A percentile compares a stretch with the other conserved stretches of the same genome.
Conservation (phyloP, 35 echinoderm and acorn worm genomes). For the Eucidaris tribuloides region DNA sequence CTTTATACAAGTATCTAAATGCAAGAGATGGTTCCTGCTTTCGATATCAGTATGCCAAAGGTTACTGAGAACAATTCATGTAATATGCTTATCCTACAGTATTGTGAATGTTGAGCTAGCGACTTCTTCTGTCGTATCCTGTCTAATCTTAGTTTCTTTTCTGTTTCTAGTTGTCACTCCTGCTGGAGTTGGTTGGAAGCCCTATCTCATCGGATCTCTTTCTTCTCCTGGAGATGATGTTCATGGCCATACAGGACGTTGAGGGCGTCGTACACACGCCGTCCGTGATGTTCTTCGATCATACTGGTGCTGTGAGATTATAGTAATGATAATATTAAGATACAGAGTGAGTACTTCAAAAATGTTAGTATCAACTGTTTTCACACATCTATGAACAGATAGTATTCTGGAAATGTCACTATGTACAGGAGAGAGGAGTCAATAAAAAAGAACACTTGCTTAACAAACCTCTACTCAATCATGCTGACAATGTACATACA, state of each 20-base stretch:
- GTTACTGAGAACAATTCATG: too few species aligned
- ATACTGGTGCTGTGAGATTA: constrained; percentile 73
- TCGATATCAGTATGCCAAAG: too few species aligned
- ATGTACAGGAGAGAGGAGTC: too few species aligned
- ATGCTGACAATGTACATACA: too few species aligned
- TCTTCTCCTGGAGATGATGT: constrained; percentile 98
- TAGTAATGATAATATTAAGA: background rate
- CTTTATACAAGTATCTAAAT: too few species aligned
- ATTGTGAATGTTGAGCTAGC: too few species aligned
- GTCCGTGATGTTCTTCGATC: constrained; percentile 98
- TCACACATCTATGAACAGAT: too few species aligned
- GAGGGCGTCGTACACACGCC: constrained; percentile 98
- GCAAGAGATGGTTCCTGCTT: too few species aligned
- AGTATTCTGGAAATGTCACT: too few species aligned
- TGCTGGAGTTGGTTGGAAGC: constrained; percentile 95
- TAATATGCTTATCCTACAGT: too few species aligned
- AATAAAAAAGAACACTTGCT: background rate
- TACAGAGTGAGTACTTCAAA: background rate
- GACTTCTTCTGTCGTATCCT: constrained; percentile 93
- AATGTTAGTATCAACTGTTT: background rate
- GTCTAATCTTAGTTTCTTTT: constrained; percentile 87
- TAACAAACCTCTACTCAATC: too few species aligned
- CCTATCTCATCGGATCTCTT: constrained; percentile 95
- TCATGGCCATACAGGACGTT: constrained; percentile 99
- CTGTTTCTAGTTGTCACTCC: constrained; percentile 84